Evolutionary conservation across 1,140 invertebrate species (phyloP).

Genomic region (Macrostomum lignano): DNA sequence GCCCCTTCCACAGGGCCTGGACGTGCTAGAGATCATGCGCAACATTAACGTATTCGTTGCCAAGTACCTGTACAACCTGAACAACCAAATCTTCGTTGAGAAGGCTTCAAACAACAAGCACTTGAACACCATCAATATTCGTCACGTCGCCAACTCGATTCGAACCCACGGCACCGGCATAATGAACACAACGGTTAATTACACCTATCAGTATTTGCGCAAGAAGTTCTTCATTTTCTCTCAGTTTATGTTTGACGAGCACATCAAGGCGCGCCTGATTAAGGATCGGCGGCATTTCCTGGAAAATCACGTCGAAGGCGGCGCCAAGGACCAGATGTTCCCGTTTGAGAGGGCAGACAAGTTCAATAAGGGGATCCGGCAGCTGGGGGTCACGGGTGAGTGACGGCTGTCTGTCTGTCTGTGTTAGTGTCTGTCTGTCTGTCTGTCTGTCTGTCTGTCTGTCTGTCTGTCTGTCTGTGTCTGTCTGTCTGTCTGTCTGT

Average conservation of each 20-base stretch:
- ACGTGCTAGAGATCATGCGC: constrained; percentile 83
- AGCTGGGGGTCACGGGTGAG: too few relatives aligned
- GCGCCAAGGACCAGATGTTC: too few relatives aligned
- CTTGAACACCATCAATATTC: constrained; percentile 75
- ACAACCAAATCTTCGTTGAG: constrained; percentile 83
- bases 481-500: too few relatives aligned
- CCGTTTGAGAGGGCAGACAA: too few relatives aligned
- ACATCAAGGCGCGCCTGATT: constrained; percentile 71
- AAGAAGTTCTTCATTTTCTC: constrained; percentile 80
- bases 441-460: too few relatives aligned
- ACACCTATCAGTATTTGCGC: constrained; percentile 75
- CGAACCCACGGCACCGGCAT: constrained; percentile 85
- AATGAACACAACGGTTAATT: constrained; percentile 83
- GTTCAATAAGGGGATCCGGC: too few relatives aligned
- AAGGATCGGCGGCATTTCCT: too few relatives aligned
- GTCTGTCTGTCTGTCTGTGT: too few relatives aligned
- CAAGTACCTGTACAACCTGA: constrained; percentile 74
- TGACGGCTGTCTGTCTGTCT: too few relatives aligned
- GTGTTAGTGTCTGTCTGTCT: too few relatives aligned
- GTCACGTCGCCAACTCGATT: constrained; percentile 83
- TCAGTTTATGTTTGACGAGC: constrained; percentile 88
- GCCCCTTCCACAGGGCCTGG: constrained; percentile 51
- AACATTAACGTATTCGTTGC: constrained; percentile 82
- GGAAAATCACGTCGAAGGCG: too few relatives aligned
- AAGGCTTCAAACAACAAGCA: constrained; percentile 64